Evolutionary conservation across 1,140 invertebrate genomes (phyloP), one percentile per base, ranked within the genome.

Genomic region (Trichonephila clavipes): DNA sequence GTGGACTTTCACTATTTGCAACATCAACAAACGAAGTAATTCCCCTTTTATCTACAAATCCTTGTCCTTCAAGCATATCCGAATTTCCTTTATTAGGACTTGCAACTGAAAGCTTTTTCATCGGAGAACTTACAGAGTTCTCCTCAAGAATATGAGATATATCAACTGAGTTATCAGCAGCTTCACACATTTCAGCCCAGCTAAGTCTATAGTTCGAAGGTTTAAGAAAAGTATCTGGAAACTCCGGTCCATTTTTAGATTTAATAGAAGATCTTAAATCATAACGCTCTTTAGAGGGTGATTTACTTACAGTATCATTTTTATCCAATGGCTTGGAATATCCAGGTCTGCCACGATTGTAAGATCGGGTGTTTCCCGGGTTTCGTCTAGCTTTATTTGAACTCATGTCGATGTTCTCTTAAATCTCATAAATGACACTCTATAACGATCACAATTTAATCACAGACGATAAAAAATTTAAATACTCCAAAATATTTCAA

Each of bases 131-230:
- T 16, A 89, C 64, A 62, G 85, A 64, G 18, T n/a, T 64, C 14
- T 64, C 85, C 4, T 87, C 85, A 34, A 24, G 14, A 28, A 40
- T 28, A 2, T 34, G 1, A 3, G 14, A 21, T 3, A n/a, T 8
- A 18, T 61, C 58, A 28, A 2, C 24, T 0, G 8, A 10, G 8
- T 10, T 58, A 2, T 89, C 88, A 34, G 62, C 40, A 21, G 21
- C 40, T 58, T 89, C 88, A 58, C 34, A 51, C 6, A 51, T 34
- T 72, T 89, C 88, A 8, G 40, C 40, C 88, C 88, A 89, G 44
- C 88, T 89, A 6, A 51, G 64, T 24, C 51, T 89, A 12, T 61
- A 3, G n/a, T 28, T 72, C 4, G 28, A 64, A 2, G 61, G 6
- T 5, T 69, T 24, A 8, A n/a, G 5, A 16, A 34, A 16, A 2